Evolutionary conservation across 2,888 invertebrate species (phyloP), one percentile per base, ranked within the genome.

Genomic region (Oscheius sp.): DNA sequence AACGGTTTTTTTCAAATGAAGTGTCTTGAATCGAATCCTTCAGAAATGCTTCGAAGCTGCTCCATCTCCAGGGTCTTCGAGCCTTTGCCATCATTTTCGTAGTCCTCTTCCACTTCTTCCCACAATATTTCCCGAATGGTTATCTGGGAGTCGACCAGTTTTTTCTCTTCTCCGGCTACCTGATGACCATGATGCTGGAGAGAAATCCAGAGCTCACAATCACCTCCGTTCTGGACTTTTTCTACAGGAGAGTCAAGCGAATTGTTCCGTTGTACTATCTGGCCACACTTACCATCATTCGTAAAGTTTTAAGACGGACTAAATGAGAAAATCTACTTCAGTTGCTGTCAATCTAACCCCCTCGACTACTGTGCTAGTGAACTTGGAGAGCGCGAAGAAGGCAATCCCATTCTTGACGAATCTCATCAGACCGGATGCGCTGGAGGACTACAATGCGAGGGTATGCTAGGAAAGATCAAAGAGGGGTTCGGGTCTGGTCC

Each of bases 61-160:
- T 68, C 1, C 68, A 70, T 47, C 32, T 70, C 13, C 70, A 70
- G 42, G 70, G 70, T 35, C 32, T 70, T 2, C 70, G 70, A 2
- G 70, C 42, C 4, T 10, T 59, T 9, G 70, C 58, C 5, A 70
- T 70, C 10, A n/a, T 13, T 1, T 47, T 42, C 57, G 70, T 70
- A 11, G 42, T 70, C 42, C 11, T 42, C 7, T 70, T 70, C 35
- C 70, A 70, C 32, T 70, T 47, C 32, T 70, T 70, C 47, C 70
- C 70, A 1, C 13, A 57, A n/a, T 42, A 47, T 29, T 70, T 70
- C 48, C 70, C 70, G 1, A 70, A 70, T 47, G 70, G 70, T 2
- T 70, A 70, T 21, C 10, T 70, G 21, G 70, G 70, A 2, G 70
- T 70, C 4, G 70, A 70, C 42, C 21, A 47, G 70, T 66, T 66